Evolutionary conservation across 2,888 invertebrate genomes (phyloP).

Genomic region (Cantharis lateralis): DNA sequence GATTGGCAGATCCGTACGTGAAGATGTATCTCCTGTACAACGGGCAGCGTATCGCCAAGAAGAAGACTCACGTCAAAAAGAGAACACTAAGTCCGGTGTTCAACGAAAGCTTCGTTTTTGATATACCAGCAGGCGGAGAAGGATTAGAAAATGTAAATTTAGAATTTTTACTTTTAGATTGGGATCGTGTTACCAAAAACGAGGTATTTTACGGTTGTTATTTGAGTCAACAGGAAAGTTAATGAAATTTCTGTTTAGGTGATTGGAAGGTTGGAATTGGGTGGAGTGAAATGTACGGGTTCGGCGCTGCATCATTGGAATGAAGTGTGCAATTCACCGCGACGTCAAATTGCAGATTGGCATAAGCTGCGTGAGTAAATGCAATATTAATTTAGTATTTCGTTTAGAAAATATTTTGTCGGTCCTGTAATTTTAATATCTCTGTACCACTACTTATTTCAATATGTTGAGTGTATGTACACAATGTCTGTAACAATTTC

Average conservation of each 20-base stretch:
- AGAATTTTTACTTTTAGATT: constrained; percentile 89
- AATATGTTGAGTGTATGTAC: neutral
- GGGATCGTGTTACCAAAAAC: constrained; percentile 98
- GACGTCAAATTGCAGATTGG: constrained; percentile 99
- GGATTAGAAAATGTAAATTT: constrained; percentile 82
- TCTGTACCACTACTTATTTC: neutral
- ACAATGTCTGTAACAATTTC: neutral
- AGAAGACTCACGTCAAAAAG: constrained; percentile 99
- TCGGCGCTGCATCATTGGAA: constrained; percentile 94
- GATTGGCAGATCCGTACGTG: constrained; percentile 95
- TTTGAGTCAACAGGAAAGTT: neutral
- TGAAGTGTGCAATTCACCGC: constrained; percentile 94
- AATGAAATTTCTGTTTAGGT: constrained; percentile 63
- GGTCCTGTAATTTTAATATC: neutral
- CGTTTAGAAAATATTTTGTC: neutral
- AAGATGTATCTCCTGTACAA: constrained; percentile 97
- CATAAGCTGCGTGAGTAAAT: constrained; percentile 92
- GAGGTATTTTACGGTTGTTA: constrained; percentile 67
- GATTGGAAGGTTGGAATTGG: constrained; percentile 93
- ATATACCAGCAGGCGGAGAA: constrained; percentile 78
- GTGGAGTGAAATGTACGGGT: constrained; percentile 78
- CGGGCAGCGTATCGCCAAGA: constrained; percentile 97
- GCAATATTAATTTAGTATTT: constrained; percentile 11
- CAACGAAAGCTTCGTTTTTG: constrained; percentile 98
- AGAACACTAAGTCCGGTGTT: constrained; percentile 97